Evolutionary conservation across 2,113 vertebrate genomes (phyloP), one percentile per base, ranked within the genome.

Genomic region (Coreoperca whiteheadi): DNA sequence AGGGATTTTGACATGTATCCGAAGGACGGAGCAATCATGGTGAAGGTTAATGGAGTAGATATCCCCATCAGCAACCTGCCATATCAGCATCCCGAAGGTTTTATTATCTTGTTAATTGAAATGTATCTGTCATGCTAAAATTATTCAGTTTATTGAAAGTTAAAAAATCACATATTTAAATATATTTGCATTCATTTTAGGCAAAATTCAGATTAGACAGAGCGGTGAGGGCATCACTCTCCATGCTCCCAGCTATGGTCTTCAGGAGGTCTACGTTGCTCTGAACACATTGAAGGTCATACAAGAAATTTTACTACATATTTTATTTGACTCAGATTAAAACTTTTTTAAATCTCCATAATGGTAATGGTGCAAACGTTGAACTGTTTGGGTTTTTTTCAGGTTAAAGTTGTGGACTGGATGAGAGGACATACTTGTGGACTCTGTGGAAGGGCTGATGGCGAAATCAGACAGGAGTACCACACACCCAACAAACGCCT

Each of bases 361-460:
- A 0, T 50, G 23, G 8, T 66, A 37, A 72, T 48, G 5, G 2
- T 0, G 2, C 12, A 77, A 68, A 60, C 1, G 0, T 3, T 66
- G 5, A 59, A 74, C 6, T 37, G 23, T 50, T 57, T 41, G 11
- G 11, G 15, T 1, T 67, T 50, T 82, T 75, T 60, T 20, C 83
- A 97, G 97, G 80, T 97, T 86, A 63, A 90, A 83, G 86, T 96
- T 85, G 85, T 90, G 32, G 94, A 96, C 89, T 96, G 95, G 95
- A 97, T 97, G 96, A 92, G 76, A 84, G 96, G 96, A 67, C 88
- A 96, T 91, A 96, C 94, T 1, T 96, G 95, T 85, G 96, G 96
- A 77, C 87, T 97, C 46, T 97, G 96, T 85, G 97, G 96, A 91
- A 96, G 83, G 66, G 95, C 93, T 7, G 94, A 97, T 14, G 96